Evolutionary conservation across 2,888 invertebrate genomes (phyloP), one percentile per base, ranked within the genome.

Genomic region (Archips xylosteana): DNA sequence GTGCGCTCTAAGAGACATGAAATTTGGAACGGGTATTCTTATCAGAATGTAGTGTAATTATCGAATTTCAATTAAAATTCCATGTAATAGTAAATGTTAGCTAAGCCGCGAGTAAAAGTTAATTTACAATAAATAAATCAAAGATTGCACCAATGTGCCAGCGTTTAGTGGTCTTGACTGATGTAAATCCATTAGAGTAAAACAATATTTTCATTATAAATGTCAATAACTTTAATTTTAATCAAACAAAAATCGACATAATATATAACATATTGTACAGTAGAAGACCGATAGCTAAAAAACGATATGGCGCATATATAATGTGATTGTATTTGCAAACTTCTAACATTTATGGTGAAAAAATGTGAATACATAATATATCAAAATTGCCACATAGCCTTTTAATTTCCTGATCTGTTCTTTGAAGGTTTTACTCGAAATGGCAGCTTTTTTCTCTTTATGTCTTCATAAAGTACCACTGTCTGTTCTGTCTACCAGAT

Each of bases 241-340:
- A n/a, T 60, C 49, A 69, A 69, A 61, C 60, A 69, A 69, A 69
- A 51, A 49, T 34, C 49, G 51, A 51, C 51, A 65, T 65, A 51
- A 65, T 65, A 65, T 65, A 65, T 65, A 65, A 51, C 65, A 65
- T 65, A 9, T 65, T 23, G 68, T 68, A 73, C 73, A 73, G 73
- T 69, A 73, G 68, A 73, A 68, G 39, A 32, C 68, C 73, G 63
- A 64, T 60, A 73, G 68, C 63, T 32, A 51, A 39, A 45, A 34
- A 49, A 59, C n/a, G 57, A 63, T 63, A 10, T 39, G n/a, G 57
- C 10, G 1, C 39, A 57, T 32, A 57, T 15, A 71, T 61, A 62
- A 39, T 39, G 3, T 34, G 54, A 49, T 57, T 57, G 54, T 57
- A 63, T 47, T 39, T 59, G n/a, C 13, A 36, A 42, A 47, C 13